phyloP scores from a whole-genome alignment of 2,888 invertebrate species.

The Aphidoletes aphidimyza region DNA sequence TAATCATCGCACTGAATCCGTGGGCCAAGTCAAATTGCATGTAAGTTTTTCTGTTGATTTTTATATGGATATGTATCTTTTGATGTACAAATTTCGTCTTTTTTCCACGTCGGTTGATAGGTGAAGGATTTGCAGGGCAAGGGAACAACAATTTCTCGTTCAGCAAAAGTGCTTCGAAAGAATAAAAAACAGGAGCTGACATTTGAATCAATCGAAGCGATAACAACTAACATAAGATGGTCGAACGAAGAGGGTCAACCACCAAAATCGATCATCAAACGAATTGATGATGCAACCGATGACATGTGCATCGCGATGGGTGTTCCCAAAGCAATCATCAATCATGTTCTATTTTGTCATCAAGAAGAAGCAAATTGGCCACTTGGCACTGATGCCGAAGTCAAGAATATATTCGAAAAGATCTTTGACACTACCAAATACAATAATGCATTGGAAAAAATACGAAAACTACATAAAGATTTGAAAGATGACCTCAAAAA shows the following conservation, averaged over 20 bases:
- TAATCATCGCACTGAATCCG: conserved; percentile 62
- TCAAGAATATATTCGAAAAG: conserved; percentile 96
- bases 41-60: background rate
- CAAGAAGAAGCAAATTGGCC: conserved; percentile 99
- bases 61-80: background rate
- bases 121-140: background rate
- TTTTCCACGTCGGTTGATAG: no score
- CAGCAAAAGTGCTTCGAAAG: background rate
- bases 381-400: conserved; percentile 88
- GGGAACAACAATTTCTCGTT: background rate
- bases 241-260: conserved; percentile 62
- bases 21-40: conserved; percentile 66
- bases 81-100: no score
- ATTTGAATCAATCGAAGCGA: conserved; percentile 37
- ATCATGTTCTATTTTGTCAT: conserved; percentile 98
- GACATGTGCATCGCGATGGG: conserved; percentile 77
- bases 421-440: conserved; percentile 96
- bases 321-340: conserved; percentile 93
- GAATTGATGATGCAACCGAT: conserved; percentile 78
- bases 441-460: conserved; percentile 85
- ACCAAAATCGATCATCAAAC: conserved; percentile 72
- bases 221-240: no score
- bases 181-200: conserved; percentile 66
- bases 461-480: conserved; percentile 76
- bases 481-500: conserved; percentile 69